A percentile compares a stretch with the other conserved stretches of the same genome.
Conservation (phyloP, 2,888 invertebrate species). For the Lasioglossum zephyrum region DNA sequence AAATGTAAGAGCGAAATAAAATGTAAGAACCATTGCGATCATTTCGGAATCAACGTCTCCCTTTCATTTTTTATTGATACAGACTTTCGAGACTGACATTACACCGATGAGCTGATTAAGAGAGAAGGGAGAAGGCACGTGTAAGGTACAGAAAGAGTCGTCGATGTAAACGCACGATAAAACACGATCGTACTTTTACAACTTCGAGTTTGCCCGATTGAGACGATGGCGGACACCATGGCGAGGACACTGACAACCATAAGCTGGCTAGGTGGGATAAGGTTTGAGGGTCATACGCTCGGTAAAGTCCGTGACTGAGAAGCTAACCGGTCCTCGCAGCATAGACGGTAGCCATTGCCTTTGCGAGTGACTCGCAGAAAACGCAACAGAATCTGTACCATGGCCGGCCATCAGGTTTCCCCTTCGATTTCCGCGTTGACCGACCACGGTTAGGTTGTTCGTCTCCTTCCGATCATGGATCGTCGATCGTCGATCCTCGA, state of each 20-base stretch:
- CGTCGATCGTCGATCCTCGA: slow-evolving; percentile 48
- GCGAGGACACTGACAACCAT: slow-evolving; percentile 42
- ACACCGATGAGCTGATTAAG: not conserved
- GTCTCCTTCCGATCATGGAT: slow-evolving; percentile 55
- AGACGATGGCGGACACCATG: slow-evolving; percentile 45
- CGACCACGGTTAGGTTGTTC: not conserved
- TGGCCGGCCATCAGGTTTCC: slow-evolving; percentile 45
- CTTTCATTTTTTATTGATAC: too few species aligned
- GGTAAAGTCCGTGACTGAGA: slow-evolving; percentile 79
- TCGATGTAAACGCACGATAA: not conserved
- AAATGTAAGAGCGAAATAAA: not conserved
- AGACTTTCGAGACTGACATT: not conserved
- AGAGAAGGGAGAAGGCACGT: not conserved
- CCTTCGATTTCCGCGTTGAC: slow-evolving; percentile 71
- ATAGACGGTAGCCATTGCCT: not conserved
- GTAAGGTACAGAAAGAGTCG: not conserved
- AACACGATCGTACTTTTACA: not conserved
- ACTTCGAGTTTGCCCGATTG: not conserved
- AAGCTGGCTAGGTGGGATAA: slow-evolving; percentile 48
- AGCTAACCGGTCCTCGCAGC: slow-evolving; percentile 68
- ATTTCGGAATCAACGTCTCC: not conserved
- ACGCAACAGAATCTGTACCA: slow-evolving; percentile 48
- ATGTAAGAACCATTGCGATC: not conserved
- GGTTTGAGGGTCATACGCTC: slow-evolving; percentile 64
- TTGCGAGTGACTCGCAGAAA: slow-evolving; percentile 19